Evolutionary conservation across 23 tunicate species (phyloP), one percentile per base, ranked within the genome.

Genomic region (Corella eumyota): DNA sequence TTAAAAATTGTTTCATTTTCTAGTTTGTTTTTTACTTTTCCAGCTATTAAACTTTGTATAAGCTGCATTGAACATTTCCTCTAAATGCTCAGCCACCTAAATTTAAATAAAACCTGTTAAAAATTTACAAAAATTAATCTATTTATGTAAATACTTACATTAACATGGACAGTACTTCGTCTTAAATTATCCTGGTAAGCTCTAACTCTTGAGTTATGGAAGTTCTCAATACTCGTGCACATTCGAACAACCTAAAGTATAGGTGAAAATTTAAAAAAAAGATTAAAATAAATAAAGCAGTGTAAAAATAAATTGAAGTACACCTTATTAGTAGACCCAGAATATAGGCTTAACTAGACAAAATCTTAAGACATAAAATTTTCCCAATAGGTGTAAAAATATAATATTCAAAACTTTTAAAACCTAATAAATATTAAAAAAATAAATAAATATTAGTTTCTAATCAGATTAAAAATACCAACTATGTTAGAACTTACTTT

Each of bases 41-140:
- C 92, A 82, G 22, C 70, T 7, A 36, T 58, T 68, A 29, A 66
- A 82, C 50, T 82, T 82, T 32, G 34, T 56, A 27, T 21, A 62
- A 7, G 80, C 80, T 27, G 64, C 67, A 36, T 44, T 55, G 34
- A 82, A 37, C 92, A 82, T 82, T n/a, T 74, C 92, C 62, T 74
- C 76, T 26, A 82, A 20, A 53, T 82, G 92, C 54, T 74, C 71
- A 0, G 81, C 65, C 2, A 71, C 83, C 81, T 75, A 30, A 53
- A 15, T 9, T 40, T 40, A 70, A 44, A 45, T 19, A 45, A 57
- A 68, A 55, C 20, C 23, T 25, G 20, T 30, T 11, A 33, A 59
- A 28, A 59, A 1, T 0, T n/a, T 25, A 0, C 25, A 21, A 22
- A 22, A 19, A 21, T 21, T 54, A 0, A 54, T 19, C 27, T 54